Evolutionary conservation across 2,888 invertebrate genomes (phyloP).

Genomic region (Strigamia crassipes): DNA sequence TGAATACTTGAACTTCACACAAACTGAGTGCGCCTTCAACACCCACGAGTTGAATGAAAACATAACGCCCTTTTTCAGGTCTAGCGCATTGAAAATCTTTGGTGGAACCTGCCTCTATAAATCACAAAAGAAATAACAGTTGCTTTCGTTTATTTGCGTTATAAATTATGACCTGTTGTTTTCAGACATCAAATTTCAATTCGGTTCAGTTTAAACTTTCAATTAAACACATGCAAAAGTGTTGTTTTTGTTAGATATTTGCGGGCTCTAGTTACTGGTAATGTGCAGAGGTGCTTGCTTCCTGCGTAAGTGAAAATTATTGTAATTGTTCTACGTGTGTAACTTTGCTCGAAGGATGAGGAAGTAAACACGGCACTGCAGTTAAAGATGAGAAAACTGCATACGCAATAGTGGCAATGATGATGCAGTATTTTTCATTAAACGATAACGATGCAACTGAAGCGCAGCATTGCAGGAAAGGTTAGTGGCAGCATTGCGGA

Average conservation of each 20-base stretch:
- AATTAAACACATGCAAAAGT: not conserved
- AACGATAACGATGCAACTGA: not conserved
- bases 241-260: not conserved
- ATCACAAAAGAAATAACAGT: not conserved
- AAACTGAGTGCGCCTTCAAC: conserved; percentile 86
- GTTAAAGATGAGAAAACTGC: no score
- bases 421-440: not conserved
- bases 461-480: not conserved
- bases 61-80: conserved; percentile 81
- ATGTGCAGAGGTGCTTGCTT: not conserved
- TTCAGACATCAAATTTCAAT: not conserved
- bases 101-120: conserved; percentile 83
- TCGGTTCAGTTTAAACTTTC: not conserved
- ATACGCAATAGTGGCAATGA: no score
- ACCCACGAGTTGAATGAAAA: conserved; percentile 85
- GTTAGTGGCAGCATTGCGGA: not conserved
- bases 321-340: not conserved
- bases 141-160: not conserved
- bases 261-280: not conserved
- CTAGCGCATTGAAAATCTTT: conserved; percentile 86
- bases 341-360: not conserved
- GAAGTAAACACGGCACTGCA: not conserved
- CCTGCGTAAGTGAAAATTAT: not conserved
- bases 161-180: not conserved
- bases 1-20: conserved; percentile 91